Evolutionary conservation across 2,113 vertebrate species (phyloP).

Genomic region (Xiphophorus couchianus): DNA sequence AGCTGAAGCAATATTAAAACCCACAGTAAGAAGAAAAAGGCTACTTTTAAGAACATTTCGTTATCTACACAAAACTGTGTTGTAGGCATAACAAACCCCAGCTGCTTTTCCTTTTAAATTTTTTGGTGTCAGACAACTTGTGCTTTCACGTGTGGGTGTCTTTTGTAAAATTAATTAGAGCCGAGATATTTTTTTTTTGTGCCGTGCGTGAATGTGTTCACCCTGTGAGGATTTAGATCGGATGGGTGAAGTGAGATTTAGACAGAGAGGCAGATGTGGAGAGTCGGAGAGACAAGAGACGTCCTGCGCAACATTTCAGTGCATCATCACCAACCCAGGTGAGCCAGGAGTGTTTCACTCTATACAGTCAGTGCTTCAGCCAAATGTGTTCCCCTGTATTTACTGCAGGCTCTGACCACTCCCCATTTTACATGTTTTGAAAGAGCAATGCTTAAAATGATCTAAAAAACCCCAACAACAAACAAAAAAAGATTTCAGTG

Average conservation of each 20-base stretch:
- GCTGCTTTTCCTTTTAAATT: not conserved
- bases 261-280: conserved; percentile 13
- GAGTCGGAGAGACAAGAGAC: conserved; percentile 26
- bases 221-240: not conserved
- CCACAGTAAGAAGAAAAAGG: conserved; percentile 3
- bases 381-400: not conserved
- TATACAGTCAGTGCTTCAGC: not conserved
- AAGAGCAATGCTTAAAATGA: not conserved
- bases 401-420: not conserved
- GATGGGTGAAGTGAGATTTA: conserved; percentile 6
- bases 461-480: no score
- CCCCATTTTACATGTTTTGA: not conserved
- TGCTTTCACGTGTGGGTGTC: conserved; percentile 17
- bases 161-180: conserved; percentile 8
- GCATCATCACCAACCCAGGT: conserved; percentile 30
- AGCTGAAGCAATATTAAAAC: conserved; percentile 33
- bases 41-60: conserved; percentile 7
- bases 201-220: not conserved
- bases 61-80: not conserved
- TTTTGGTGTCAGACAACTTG: conserved; percentile 40
- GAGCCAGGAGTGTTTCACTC: not conserved
- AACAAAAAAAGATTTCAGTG: no score
- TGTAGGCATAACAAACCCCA: conserved; percentile 7
- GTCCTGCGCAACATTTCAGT: conserved; percentile 41
- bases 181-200: not conserved